These are phyloP conservation scores for Venturia canescens DNA, from an alignment of 1,140 invertebrate genomes.

Conservation along the genomic window DNA sequence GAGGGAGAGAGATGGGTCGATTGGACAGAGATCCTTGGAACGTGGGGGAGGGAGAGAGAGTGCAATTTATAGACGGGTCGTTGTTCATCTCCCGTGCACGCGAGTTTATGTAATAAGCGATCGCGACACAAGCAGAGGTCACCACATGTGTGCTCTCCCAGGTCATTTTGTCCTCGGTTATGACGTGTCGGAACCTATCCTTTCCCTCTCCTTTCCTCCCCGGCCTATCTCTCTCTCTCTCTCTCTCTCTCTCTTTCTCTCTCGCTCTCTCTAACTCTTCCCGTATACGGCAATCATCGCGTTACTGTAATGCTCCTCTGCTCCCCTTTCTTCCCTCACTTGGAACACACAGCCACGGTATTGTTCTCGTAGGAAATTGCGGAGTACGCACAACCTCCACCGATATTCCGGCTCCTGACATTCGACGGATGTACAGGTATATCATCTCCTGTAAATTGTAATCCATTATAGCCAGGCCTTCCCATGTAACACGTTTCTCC, in stretches of 20 bases:
- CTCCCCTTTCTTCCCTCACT: slow-evolving; percentile 25
- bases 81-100: neutral
- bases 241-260: too few relatives aligned
- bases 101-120: neutral
- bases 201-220: too few relatives aligned
- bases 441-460: neutral
- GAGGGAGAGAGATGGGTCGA: neutral
- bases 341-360: slow-evolving; percentile 32
- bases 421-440: slow-evolving; percentile 35
- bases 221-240: too few relatives aligned
- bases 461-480: neutral
- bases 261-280: neutral
- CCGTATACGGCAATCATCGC: slow-evolving; percentile 11
- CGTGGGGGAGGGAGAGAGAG: neutral
- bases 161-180: slow-evolving; percentile 7
- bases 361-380: slow-evolving; percentile 47
- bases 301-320: neutral
- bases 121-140: slow-evolving; percentile 5
- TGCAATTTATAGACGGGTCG: neutral
- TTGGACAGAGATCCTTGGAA: neutral
- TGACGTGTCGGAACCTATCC: neutral
- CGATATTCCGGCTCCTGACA: slow-evolving; percentile 46
- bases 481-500: slow-evolving; percentile 14
- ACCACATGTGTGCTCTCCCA: neutral
- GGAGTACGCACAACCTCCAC: slow-evolving; percentile 22